Evolutionary conservation across 92 coral and sea anemone species (phyloP).

Genomic region (Chrysogorgia sp.): DNA sequence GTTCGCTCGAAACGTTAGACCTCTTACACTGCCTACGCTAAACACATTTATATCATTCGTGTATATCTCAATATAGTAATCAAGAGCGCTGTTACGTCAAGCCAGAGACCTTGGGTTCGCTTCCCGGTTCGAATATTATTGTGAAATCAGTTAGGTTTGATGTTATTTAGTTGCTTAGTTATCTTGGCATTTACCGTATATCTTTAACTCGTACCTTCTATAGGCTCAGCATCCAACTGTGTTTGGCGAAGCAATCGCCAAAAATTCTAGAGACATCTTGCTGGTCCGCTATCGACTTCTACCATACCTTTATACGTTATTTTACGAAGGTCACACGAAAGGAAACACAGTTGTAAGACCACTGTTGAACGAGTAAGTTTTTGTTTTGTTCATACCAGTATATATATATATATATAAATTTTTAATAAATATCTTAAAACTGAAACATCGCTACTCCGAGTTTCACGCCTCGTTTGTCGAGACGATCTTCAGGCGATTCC

Average conservation of each 20-base stretch:
- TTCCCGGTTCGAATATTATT: too few relatives aligned
- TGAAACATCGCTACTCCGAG: too few relatives aligned
- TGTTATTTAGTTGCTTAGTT: neutral
- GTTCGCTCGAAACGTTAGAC: too few relatives aligned
- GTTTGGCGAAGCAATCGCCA: conserved; percentile 72
- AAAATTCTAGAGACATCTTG: conserved; percentile 67
- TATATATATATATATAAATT: too few relatives aligned
- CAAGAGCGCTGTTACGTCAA: too few relatives aligned
- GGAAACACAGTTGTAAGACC: conserved; percentile 93
- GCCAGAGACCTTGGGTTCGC: too few relatives aligned
- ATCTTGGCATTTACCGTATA: neutral
- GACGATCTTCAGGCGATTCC: too few relatives aligned
- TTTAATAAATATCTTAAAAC: too few relatives aligned
- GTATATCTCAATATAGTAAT: too few relatives aligned
- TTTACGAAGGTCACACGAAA: conserved; percentile 64
- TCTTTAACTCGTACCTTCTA: neutral
- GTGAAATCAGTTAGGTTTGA: neutral
- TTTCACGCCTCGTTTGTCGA: too few relatives aligned
- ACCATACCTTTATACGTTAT: conserved; percentile 88
- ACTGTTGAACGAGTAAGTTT: conserved; percentile 78
- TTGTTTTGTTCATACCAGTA: neutral
- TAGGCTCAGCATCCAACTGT: conserved; percentile 90
- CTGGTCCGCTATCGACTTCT: conserved; percentile 78
- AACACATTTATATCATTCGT: too few relatives aligned
- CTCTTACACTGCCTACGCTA: too few relatives aligned